These are phyloP conservation scores for Actinia tenebrosa DNA, from an alignment of 64 coral and sea anemone species.

Conservation along the genomic window DNA sequence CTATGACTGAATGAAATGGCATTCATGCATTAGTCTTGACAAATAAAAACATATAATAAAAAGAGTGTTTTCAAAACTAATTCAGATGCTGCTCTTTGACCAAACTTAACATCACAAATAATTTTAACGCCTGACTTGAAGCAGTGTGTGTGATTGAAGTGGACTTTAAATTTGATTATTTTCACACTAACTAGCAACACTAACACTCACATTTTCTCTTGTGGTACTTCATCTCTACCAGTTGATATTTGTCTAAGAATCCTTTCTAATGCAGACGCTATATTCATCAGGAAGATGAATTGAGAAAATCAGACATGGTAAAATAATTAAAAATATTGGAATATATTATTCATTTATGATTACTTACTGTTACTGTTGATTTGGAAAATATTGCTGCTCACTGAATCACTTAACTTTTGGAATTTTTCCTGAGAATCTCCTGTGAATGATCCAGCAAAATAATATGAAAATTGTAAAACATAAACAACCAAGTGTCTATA, in stretches of 20 bases:
- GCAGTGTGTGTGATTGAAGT: too few relatives aligned
- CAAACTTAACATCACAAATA: too few relatives aligned
- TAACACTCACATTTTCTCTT: conserved; percentile 65
- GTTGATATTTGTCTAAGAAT: conserved; percentile 44
- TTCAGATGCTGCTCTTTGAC: too few relatives aligned
- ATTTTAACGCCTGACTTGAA: too few relatives aligned
- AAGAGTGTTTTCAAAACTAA: too few relatives aligned
- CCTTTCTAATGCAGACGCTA: conserved; percentile 72
- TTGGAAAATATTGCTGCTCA: conserved; percentile 71
- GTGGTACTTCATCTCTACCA: conserved; percentile 55
- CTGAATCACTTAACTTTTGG: conserved; percentile 45
- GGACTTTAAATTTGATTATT: too few relatives aligned
- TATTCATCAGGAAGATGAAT: background rate
- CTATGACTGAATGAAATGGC: too few relatives aligned
- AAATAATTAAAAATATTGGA: too few relatives aligned
- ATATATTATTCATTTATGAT: background rate
- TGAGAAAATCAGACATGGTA: background rate
- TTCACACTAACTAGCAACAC: background rate
- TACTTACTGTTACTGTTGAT: conserved; percentile 81
- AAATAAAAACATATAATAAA: too few relatives aligned
- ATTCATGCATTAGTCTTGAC: too few relatives aligned
- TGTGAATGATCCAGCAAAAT: background rate
- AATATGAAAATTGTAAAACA: background rate
- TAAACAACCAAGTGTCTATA: too few relatives aligned
- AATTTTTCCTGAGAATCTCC: conserved; percentile 30